Base-by-base conservation (phyloP, 2,797 vertebrate species). In the Melanotaenia pygmaea region DNA sequence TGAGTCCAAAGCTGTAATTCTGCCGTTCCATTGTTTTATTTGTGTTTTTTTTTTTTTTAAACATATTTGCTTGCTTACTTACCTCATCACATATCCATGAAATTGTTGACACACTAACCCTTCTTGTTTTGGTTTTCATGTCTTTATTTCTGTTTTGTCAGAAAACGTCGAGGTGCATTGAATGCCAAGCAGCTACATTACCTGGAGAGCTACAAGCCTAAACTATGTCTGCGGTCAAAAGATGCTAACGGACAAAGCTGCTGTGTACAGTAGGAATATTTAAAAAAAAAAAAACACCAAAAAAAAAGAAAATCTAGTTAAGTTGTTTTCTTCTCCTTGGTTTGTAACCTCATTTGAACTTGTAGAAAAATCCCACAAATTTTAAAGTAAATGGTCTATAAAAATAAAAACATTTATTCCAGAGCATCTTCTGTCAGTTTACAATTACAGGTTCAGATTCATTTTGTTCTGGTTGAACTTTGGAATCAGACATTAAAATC, bases 141-240 rank as follows among this genome's bases (percentile, higher is more conserved):
- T 0, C 1, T 5, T 56, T 12, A 0, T 84, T 73, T 9, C 2
- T 47, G 20, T 47, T 47, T 90, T 89, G 84, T 85, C 87, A 99
- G 97, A 93, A 99, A 99, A 88, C 96, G 97, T 71, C 97, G 97
- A 57, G 97, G 97, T 83, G 97, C 97, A 26, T 97, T 99, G 92
- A 99, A 99, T 93, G 96, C 97, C 90, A 99, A 98, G 94, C 97
- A 99, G 93, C 96, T 99, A 86, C 94, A 97, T 85, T 99, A 98
- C 86, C 95, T 99, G 89, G 98, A 99, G 93, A 98, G 95, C 93
- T 99, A 99, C 95, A 96, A 97, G 74, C 95, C 98, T 79, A 98
- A 98, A 93, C 96, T 99, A 93, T 94, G 97, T 84, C 94, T 99
- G 87, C 96, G 96, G 92, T 96, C 96, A 94, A 97, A 95, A 94